phyloP scores from a whole-genome alignment of 1,140 invertebrate genomes.

The Aphelenchoides besseyi region DNA sequence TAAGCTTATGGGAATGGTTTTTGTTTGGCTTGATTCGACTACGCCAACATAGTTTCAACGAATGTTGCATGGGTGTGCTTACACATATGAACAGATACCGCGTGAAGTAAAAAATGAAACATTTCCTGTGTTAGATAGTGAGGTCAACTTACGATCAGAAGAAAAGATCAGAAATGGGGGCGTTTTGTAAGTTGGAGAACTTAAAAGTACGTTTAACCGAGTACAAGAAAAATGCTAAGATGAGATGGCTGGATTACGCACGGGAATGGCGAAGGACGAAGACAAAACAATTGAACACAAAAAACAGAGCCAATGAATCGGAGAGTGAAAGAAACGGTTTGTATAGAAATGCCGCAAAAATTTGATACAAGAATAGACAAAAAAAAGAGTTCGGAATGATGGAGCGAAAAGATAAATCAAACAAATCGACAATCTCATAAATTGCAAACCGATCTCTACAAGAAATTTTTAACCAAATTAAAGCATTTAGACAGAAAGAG shows the following conservation, averaged over 20 bases:
- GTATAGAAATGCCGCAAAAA: too few species aligned
- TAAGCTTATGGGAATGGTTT: neutral
- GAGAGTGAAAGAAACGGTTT: too few species aligned
- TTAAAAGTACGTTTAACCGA: neutral
- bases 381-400: neutral
- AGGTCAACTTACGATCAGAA: neutral
- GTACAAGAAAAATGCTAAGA: neutral
- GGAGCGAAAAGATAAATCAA: too few species aligned
- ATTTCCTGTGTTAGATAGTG: neutral
- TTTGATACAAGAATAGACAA: too few species aligned
- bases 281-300: neutral
- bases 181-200: neutral
- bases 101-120: neutral
- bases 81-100: neutral
- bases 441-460: too few species aligned
- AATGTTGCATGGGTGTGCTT: neutral
- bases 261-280: conserved; percentile 11
- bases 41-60: too few species aligned
- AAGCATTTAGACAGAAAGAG: too few species aligned
- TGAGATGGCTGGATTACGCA: neutral
- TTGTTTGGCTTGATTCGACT: too few species aligned
- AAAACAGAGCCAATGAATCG: too few species aligned
- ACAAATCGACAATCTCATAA: too few species aligned
- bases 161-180: neutral
- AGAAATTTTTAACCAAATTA: too few species aligned